phyloP scores from a whole-genome alignment of 2,888 invertebrate genomes.

The Drosophila parthenogenetica region DNA sequence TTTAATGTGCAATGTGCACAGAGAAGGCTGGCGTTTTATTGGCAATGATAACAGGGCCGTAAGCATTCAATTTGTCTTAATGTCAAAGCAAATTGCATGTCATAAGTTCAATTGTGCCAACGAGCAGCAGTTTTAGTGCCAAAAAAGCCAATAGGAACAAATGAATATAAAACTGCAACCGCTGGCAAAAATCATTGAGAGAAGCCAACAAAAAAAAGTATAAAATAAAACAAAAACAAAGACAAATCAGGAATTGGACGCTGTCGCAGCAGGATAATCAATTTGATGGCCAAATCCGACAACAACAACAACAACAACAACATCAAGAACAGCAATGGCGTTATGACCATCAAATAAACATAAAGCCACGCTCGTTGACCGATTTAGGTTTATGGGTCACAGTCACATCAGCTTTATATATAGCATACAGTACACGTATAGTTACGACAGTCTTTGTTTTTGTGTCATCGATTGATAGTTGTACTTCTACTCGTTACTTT shows the following conservation, averaged over 20 bases:
- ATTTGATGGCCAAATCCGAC: constrained; percentile 61
- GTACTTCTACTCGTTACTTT: constrained; percentile 30
- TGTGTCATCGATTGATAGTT: constrained; percentile 35
- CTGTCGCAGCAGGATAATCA: constrained; percentile 58
- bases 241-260: constrained; percentile 46
- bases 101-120: constrained; percentile 58
- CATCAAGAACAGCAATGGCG: constrained; percentile 25
- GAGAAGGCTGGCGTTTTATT: constrained; percentile 30
- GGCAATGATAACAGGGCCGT: constrained; percentile 32
- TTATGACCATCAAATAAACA: constrained; percentile 72
- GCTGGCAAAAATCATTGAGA: constrained; percentile 10
- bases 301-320: constrained; percentile 13
- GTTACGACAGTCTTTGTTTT: constrained; percentile 45
- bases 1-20: constrained; percentile 16
- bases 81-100: constrained; percentile 64
- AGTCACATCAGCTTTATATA: constrained; percentile 57
- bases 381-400: constrained; percentile 66
- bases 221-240: constrained; percentile 29
- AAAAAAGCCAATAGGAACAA: constrained; percentile 4
- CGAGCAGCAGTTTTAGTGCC: constrained; percentile 31
- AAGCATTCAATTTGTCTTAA: constrained; percentile 67
- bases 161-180: constrained; percentile 44
- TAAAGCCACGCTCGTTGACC: constrained; percentile 62
- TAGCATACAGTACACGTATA: neutral
- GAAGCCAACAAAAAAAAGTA: constrained; percentile 16